These are phyloP conservation scores for Pelvicachromis taeniatus DNA, from an alignment of 2,113 vertebrate genomes.

Conservation along the genomic window DNA sequence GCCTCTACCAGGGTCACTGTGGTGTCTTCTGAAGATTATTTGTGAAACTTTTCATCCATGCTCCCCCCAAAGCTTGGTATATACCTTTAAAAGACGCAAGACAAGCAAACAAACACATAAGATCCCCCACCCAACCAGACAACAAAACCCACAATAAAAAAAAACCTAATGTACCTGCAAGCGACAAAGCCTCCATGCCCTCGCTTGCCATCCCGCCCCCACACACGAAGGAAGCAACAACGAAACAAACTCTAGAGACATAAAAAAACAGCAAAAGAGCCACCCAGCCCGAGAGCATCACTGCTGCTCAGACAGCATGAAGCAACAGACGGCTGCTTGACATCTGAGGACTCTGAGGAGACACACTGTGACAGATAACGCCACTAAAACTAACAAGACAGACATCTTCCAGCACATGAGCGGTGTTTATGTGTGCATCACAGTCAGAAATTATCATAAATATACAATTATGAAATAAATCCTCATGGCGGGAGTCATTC, in stretches of 20 bases:
- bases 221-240: slow-evolving; percentile 15
- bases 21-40: not conserved
- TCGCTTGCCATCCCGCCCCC: not conserved
- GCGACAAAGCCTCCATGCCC: not conserved
- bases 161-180: not conserved
- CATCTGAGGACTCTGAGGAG: slow-evolving; percentile 11
- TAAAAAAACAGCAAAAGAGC: slow-evolving; percentile 19
- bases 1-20: not conserved
- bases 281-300: not conserved
- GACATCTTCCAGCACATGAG: not conserved
- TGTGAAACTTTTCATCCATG: not conserved
- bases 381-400: slow-evolving; percentile 19
- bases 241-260: slow-evolving; percentile 26
- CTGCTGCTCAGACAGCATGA: slow-evolving; percentile 6
- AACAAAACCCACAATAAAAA: not conserved
- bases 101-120: slow-evolving; percentile 33
- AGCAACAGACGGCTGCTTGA: slow-evolving; percentile 33
- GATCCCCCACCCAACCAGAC: slow-evolving; percentile 10
- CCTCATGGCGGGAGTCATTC: not conserved
- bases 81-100: slow-evolving; percentile 25
- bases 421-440: not conserved
- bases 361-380: slow-evolving; percentile 45
- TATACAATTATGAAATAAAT: not conserved
- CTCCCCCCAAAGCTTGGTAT: slow-evolving; percentile 23
- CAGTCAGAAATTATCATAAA: not conserved